A percentile compares a stretch with the other conserved stretches of the same genome.
These are phyloP conservation scores for Xenentodon cancila DNA, from an alignment of 2,797 vertebrate genomes.

Conservation along the genomic window DNA sequence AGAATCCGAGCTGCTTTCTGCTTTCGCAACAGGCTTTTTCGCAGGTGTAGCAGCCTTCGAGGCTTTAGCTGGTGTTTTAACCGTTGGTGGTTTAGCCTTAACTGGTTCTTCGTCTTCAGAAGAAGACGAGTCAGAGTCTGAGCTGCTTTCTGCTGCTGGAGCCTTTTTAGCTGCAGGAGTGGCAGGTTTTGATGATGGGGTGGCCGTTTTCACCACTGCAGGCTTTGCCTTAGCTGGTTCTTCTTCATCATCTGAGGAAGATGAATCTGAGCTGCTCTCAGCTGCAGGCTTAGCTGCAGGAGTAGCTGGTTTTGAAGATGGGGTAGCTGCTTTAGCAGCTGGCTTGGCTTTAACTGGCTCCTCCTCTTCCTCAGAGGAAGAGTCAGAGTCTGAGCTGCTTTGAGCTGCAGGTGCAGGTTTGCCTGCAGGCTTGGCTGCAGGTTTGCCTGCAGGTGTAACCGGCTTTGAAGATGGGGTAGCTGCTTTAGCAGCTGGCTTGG, in stretches of 20 bases:
- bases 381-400: slow-evolving; percentile 43
- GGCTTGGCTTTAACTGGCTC: slow-evolving; percentile 31
- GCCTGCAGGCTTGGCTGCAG: slow-evolving; percentile 32
- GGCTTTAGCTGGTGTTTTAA: slow-evolving; percentile 21
- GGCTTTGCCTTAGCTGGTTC: slow-evolving; percentile 26
- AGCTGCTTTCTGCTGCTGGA: slow-evolving; percentile 45
- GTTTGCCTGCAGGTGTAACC: slow-evolving; percentile 49
- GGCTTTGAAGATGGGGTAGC: slow-evolving; percentile 32
- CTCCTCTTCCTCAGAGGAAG: slow-evolving; percentile 67
- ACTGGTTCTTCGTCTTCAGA: slow-evolving; percentile 52
- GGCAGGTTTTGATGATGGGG: slow-evolving; percentile 20
- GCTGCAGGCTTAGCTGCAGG: slow-evolving; percentile 36
- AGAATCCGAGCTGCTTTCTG: slow-evolving; percentile 44
- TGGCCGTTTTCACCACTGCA: slow-evolving; percentile 18
- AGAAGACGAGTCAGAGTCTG: slow-evolving; percentile 57
- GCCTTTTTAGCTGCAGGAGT: slow-evolving; percentile 40
- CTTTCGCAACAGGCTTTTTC: slow-evolving; percentile 15
- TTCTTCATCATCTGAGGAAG: slow-evolving; percentile 53
- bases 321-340: slow-evolving; percentile 20
- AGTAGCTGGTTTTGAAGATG: slow-evolving; percentile 20
- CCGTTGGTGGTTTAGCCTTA: slow-evolving; percentile 24
- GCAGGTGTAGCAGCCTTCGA: slow-evolving; percentile 23
- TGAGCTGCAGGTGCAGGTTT: slow-evolving; percentile 49
- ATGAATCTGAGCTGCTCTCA: slow-evolving; percentile 74
- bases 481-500: slow-evolving; percentile 49